Evolutionary conservation across 2,888 invertebrate genomes (phyloP).

Genomic region (Cordilura impudica): DNA sequence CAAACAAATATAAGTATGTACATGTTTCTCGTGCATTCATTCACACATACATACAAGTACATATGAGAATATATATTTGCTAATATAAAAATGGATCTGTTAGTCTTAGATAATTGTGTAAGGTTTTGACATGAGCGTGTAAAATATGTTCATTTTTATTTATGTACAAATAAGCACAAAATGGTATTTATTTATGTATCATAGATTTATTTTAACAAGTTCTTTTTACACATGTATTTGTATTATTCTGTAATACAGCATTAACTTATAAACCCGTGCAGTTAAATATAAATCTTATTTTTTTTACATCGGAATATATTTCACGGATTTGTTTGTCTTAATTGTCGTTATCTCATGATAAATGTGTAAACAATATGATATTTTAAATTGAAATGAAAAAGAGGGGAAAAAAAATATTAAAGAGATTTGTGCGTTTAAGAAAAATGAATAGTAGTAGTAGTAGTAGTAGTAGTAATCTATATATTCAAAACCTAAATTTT

Average conservation of each 20-base stretch:
- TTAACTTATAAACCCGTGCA: conserved; percentile 2
- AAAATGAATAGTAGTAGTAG: no score
- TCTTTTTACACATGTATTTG: background rate
- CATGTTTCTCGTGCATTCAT: background rate
- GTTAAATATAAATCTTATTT: background rate
- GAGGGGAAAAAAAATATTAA: no score
- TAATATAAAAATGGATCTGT: background rate
- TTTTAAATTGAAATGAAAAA: no score
- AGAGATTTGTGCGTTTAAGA: no score
- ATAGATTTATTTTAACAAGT: background rate
- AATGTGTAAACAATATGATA: background rate
- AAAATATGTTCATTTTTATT: background rate
- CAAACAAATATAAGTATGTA: no score
- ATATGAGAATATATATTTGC: background rate
- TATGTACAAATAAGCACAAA: no score
- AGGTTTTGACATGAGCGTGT: background rate
- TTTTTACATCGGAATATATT: background rate
- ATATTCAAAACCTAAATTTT: no score
- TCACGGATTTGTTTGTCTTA: background rate
- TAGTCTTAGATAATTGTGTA: background rate
- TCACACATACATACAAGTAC: background rate
- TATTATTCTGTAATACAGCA: background rate
- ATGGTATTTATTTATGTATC: no score
- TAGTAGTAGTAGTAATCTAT: no score
- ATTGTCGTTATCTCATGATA: conserved; percentile 31